Evolutionary conservation across 2,888 invertebrate species (phyloP).

Genomic region (Capitulum mitella): DNA sequence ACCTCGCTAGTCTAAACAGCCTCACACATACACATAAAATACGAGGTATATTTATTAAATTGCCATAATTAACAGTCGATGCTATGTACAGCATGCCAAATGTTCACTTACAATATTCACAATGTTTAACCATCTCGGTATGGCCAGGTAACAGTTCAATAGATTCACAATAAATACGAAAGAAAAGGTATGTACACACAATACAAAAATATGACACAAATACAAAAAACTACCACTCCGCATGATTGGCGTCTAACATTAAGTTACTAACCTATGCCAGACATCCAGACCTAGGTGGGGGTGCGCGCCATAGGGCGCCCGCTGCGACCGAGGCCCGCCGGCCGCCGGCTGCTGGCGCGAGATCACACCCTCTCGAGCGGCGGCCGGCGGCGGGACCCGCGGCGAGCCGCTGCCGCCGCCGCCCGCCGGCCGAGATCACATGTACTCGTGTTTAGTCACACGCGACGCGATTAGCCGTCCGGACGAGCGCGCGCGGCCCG

Average conservation of each 20-base stretch:
- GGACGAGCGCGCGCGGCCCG: no score
- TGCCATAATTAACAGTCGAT: slow-evolving; percentile 23
- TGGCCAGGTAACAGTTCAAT: slow-evolving; percentile 23
- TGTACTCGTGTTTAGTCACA: background rate
- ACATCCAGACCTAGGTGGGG: background rate
- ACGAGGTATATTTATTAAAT: slow-evolving; percentile 22
- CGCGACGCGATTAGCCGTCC: no score
- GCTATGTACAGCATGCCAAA: slow-evolving; percentile 24
- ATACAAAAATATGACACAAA: slow-evolving; percentile 24
- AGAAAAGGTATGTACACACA: slow-evolving; percentile 17
- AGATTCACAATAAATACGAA: slow-evolving; percentile 25
- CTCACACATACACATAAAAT: background rate
- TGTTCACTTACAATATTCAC: slow-evolving; percentile 43
- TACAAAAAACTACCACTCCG: slow-evolving; percentile 12
- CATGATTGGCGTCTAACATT: slow-evolving; percentile 19
- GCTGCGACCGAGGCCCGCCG: no score
- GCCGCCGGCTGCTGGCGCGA: background rate
- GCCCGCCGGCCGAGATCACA: background rate
- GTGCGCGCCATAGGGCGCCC: background rate
- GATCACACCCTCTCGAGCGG: background rate
- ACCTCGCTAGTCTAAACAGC: no score
- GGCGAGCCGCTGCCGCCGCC: no score
- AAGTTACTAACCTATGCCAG: background rate
- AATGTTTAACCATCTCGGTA: slow-evolving; percentile 33
- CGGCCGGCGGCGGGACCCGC: background rate